Evolutionary conservation across 2,797 vertebrate genomes (phyloP), one percentile per base, ranked within the genome.

Genomic region (Girardinus metallicus): DNA sequence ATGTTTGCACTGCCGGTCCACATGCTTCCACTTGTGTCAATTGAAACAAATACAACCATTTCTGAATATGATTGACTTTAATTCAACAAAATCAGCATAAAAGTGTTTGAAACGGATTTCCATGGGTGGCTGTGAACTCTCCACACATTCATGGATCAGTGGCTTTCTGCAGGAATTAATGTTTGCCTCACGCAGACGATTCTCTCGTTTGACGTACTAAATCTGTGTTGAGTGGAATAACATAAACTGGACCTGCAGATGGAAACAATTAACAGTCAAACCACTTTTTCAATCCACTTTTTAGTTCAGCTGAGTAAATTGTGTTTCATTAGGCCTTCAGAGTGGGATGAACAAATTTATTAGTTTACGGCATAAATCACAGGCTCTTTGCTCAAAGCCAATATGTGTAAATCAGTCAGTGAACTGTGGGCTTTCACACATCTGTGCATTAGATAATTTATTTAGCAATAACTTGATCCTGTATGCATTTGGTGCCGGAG

Each of bases 201-300:
- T 80, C 77, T 34, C 4, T 62, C 11, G 34, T 83, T 73, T 41
- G 41, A 53, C 44, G 12, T 36, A 51, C 49, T 74, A 41, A 81
- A 47, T 26, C 49, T 62, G 29, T n/a, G 47, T 76, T 70, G 44
- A 44, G 71, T 41, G 57, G 62, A 12, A 73, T 77, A 31, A 80
- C 29, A 75, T 70, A 78, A 83, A 81, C 72, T 78, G 46, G 73
- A 91, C 43, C 80, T 70, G 51, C 80, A 87, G 90, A 88, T 93
- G 91, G 78, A 91, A 93, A 76, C 85, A 88, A 84, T 94, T 86
- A 91, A 88, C 88, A 88, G 49, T 51, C 83, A 72, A 82, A 82
- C 57, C 68, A 23, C 41, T 68, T 74, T 73, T 76, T 41, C 75
- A 74, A 83, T 79, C 80, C 80, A 81, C 73, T 83, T 87, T 76